A percentile compares a stretch with the other conserved stretches of the same genome.
phyloP scores from a whole-genome alignment of 2,797 vertebrate genomes.

The Emydoidea blandingii region DNA sequence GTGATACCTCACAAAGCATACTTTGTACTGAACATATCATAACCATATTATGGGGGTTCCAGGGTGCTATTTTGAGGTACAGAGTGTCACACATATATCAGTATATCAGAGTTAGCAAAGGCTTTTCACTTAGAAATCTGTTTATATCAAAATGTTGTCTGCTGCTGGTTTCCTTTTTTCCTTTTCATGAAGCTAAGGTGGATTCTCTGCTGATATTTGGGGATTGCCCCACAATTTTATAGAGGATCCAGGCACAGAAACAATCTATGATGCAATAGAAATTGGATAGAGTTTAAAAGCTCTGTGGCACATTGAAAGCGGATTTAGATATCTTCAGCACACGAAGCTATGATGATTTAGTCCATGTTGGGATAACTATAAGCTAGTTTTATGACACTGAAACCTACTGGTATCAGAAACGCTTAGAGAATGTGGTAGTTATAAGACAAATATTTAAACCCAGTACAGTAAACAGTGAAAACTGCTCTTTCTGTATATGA shows the following conservation, averaged over 20 bases:
- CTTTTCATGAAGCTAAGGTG: slow-evolving; percentile 29
- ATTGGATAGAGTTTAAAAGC: background rate
- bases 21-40: no score
- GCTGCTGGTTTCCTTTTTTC: background rate
- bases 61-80: no score
- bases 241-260: slow-evolving; percentile 44
- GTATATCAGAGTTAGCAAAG: slow-evolving; percentile 45
- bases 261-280: background rate
- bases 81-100: background rate
- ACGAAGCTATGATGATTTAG: background rate
- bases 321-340: background rate
- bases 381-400: background rate
- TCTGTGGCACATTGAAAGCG: background rate
- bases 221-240: slow-evolving; percentile 14
- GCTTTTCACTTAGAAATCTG: slow-evolving; percentile 59
- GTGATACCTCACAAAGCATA: no score
- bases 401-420: background rate
- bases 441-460: background rate
- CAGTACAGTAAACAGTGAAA: background rate
- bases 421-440: background rate
- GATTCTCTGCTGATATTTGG: slow-evolving; percentile 55
- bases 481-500: background rate
- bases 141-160: slow-evolving; percentile 67
- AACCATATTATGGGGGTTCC: no score
- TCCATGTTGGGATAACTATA: background rate